These are phyloP conservation scores for Panonychus citri DNA, from an alignment of 1,140 invertebrate genomes.

Conservation along the genomic window DNA sequence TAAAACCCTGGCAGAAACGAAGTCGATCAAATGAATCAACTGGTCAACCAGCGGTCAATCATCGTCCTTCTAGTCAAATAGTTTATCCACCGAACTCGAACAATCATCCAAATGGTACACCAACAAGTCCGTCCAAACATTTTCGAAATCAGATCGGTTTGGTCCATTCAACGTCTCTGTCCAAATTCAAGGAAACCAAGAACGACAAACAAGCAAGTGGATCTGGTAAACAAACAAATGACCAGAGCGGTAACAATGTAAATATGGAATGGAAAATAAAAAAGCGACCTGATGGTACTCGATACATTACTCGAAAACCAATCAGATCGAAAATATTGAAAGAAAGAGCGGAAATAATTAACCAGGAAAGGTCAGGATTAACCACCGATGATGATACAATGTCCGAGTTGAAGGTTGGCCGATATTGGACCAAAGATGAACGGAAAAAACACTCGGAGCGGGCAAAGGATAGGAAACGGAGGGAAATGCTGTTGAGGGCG, in stretches of 20 bases:
- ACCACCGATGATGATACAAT: constrained; percentile 60
- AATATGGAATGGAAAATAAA: constrained; percentile 53
- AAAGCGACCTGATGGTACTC: constrained; percentile 44
- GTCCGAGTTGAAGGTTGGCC: constrained; percentile 52
- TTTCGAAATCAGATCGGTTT: too few species aligned
- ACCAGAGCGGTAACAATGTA: not conserved
- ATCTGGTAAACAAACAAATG: not conserved
- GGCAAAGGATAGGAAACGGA: constrained; percentile 34
- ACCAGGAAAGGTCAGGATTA: constrained; percentile 40
- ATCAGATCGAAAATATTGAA: constrained; percentile 40
- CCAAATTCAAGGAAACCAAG: not conserved
- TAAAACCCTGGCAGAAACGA: not conserved
- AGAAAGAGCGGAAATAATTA: constrained; percentile 40
- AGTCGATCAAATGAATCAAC: not conserved
- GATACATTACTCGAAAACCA: constrained; percentile 49
- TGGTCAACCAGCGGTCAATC: not conserved
- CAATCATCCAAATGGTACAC: not conserved
- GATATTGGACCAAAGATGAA: constrained; percentile 57
- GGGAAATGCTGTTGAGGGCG: constrained; percentile 20
- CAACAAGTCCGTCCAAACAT: not conserved
- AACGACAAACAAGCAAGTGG: not conserved
- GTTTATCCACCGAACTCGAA: not conserved
- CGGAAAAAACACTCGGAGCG: constrained; percentile 46
- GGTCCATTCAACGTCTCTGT: not conserved
- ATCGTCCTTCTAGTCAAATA: not conserved